Conservation (phyloP, 1,140 invertebrate species). For the Centruroides vittatus region DNA sequence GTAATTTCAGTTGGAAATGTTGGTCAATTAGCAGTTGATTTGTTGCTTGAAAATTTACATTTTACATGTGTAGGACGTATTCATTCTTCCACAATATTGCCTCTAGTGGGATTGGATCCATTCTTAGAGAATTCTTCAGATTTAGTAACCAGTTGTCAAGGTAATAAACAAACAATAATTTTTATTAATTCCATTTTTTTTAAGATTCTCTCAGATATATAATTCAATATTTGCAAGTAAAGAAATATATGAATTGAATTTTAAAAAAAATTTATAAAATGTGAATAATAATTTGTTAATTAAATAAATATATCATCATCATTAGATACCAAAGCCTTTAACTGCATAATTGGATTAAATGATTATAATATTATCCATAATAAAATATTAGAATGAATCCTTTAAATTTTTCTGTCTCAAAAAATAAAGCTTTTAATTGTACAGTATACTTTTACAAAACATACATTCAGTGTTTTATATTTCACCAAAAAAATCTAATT, state of each 20-base stretch:
- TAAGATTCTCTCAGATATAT: too few relatives aligned
- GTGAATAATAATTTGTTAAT: neutral
- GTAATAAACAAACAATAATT: neutral
- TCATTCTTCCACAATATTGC: constrained; percentile 48
- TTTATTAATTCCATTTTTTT: neutral
- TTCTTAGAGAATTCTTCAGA: constrained; percentile 37
- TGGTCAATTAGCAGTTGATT: constrained; percentile 55
- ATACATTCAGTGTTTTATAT: too few relatives aligned
- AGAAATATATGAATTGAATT: too few relatives aligned
- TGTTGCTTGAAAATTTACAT: constrained; percentile 48
- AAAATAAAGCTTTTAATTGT: too few relatives aligned
- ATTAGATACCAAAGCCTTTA: too few relatives aligned
- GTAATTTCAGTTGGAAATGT: constrained; percentile 66
- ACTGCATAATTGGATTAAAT: too few relatives aligned
- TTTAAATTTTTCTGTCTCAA: too few relatives aligned
- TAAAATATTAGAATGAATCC: too few relatives aligned
- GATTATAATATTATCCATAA: too few relatives aligned
- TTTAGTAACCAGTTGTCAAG: constrained; percentile 35
- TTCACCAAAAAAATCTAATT: too few relatives aligned
- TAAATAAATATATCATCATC: neutral
- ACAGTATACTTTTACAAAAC: too few relatives aligned
- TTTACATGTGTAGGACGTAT: constrained; percentile 45
- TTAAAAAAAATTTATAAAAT: neutral
- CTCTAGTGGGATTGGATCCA: constrained; percentile 51
- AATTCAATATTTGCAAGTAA: too few relatives aligned